Percentiles rank a stretch among this genome's conserved stretches.
Evolutionary conservation across 2,797 vertebrate genomes (phyloP).

Genomic region (Tadarida brasiliensis): DNA sequence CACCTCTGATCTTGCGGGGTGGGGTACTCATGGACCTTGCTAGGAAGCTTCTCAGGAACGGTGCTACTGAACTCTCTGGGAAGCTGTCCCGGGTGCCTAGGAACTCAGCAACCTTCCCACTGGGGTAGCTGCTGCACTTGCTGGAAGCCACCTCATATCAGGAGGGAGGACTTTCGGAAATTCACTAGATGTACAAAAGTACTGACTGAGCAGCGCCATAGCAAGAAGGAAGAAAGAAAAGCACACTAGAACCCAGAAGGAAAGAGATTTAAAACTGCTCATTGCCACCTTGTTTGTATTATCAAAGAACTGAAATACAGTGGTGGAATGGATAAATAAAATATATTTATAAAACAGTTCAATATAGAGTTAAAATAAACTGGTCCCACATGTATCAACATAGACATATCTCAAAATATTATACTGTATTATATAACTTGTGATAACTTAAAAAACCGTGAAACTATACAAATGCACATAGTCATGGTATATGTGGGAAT

Average conservation of each 20-base stretch:
- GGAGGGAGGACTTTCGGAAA: neutral
- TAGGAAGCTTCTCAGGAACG: neutral
- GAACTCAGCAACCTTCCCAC: neutral
- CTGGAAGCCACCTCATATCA: neutral
- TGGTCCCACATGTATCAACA: neutral
- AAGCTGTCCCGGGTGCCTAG: neutral
- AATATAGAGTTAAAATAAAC: conserved; percentile 19
- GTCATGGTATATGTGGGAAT: neutral
- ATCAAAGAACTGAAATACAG: neutral
- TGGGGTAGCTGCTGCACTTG: neutral
- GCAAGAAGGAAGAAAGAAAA: neutral
- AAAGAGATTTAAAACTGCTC: neutral
- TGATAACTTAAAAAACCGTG: neutral
- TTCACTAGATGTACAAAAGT: neutral
- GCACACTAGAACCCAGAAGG: neutral
- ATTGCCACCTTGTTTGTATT: neutral
- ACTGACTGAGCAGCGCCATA: neutral
- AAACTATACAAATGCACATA: neutral
- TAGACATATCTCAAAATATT: neutral
- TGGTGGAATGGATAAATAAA: neutral
- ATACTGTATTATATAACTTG: neutral
- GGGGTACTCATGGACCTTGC: neutral
- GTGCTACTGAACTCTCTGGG: neutral
- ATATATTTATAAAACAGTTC: neutral
- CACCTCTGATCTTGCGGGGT: neutral